Conservation (phyloP, 2,797 vertebrate genomes). For the Cuculus canorus region DNA sequence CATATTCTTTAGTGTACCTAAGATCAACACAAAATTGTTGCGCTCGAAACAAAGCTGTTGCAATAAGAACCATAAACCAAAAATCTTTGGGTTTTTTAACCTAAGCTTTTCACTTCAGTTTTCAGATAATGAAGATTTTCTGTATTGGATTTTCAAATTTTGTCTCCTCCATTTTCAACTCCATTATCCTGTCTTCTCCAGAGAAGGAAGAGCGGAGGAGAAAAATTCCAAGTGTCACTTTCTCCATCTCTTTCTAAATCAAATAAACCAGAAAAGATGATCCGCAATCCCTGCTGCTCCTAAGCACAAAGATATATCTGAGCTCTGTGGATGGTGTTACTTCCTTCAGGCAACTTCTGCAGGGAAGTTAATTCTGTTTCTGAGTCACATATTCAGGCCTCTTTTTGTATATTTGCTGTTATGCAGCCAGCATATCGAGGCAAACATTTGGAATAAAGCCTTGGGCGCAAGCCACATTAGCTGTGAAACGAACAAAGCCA, state of each 20-base stretch:
- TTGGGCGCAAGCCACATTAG: neutral
- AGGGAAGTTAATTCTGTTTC: neutral
- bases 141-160: neutral
- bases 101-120: neutral
- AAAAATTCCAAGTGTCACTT: neutral
- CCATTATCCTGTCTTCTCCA: neutral
- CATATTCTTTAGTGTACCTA: neutral
- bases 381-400: neutral
- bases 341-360: neutral
- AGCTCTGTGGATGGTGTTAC: neutral
- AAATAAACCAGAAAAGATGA: neutral
- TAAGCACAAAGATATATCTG: neutral
- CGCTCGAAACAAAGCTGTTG: neutral
- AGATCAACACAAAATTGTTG: neutral
- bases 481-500: neutral
- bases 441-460: constrained; percentile 14
- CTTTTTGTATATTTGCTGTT: neutral
- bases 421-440: neutral
- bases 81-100: neutral
- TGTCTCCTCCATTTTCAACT: neutral
- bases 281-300: neutral
- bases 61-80: neutral
- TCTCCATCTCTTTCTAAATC: neutral
- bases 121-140: neutral
- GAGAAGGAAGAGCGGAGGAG: neutral